phyloP scores from a whole-genome alignment of 2,797 vertebrate species.

The Helostoma temminkii region DNA sequence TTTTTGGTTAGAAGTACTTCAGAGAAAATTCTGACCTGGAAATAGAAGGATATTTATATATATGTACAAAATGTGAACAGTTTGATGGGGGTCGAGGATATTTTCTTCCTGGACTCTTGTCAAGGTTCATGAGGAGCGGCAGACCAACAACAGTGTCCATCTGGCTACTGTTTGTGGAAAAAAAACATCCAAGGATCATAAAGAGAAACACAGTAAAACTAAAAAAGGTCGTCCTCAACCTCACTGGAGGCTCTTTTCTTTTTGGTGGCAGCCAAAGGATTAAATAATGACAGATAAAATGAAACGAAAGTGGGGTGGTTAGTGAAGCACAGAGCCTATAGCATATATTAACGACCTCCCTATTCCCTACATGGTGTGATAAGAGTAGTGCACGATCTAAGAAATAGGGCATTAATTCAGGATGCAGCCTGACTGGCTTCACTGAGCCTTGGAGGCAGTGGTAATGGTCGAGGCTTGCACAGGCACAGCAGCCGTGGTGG shows the following conservation, averaged over 20 bases:
- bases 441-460: conserved; percentile 99
- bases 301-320: conserved; percentile 59
- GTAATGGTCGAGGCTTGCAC: conserved; percentile 93
- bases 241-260: conserved; percentile 77
- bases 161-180: conserved; percentile 61
- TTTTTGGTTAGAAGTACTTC: conserved; percentile 88
- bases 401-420: conserved; percentile 45
- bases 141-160: conserved; percentile 63
- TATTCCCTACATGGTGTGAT: conserved; percentile 57
- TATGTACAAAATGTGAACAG: conserved; percentile 56
- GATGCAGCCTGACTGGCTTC: conserved; percentile 78
- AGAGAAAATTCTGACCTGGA: conserved; percentile 88
- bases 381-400: conserved; percentile 64
- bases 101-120: conserved; percentile 51
- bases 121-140: conserved; percentile 56
- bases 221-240: conserved; percentile 63
- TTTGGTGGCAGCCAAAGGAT: conserved; percentile 88
- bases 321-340: conserved; percentile 60
- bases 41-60: conserved; percentile 62
- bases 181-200: conserved; percentile 62
- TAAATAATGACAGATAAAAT: conserved; percentile 81
- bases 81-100: conserved; percentile 49
- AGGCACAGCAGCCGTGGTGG: conserved; percentile 87
- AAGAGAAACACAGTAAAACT: conserved; percentile 37
- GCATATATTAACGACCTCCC: conserved; percentile 46